Evolutionary conservation across 2,888 invertebrate species (phyloP), one percentile per base, ranked within the genome.

Genomic region (Onthophagus sagittarius): DNA sequence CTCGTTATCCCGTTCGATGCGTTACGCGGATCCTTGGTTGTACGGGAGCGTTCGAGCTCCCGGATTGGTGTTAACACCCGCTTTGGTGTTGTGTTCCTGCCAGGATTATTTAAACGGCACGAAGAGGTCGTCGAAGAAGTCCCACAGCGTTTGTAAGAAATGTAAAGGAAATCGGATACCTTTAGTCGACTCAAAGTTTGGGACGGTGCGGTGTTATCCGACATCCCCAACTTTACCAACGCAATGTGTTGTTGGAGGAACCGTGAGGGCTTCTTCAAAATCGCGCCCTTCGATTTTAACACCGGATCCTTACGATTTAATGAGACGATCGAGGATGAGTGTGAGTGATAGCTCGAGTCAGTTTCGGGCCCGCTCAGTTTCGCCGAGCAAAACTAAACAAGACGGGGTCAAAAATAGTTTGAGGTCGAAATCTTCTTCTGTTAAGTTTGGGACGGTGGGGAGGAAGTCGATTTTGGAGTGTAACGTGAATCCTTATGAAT

Each of bases 11-110:
- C 92, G 93, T 84, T 93, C 94, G 81, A 94, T 94, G 94, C 91
- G 92, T 84, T 93, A 93, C 86, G 93, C 93, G 62, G 93, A 95
- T 82, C 93, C 94, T 72, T 95, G 94, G 94, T 88, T 94, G 13
- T 94, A 95, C 82, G 93, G 94, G 79, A 93, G 93, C 62, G 91
- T 93, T 0, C 87, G 92, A 80, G 86, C 87, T 15, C 80, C 83
- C 77, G 78, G 82, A 7, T 77, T 84, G 14, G 78, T 84, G 5
- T 78, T 85, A 32, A 88, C 90, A 70, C 91, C 91, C 74, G 88
- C 90, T 78, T 90, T 94, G 77, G 91, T 93, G 79, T 89, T 94
- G 83, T 94, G 94, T 88, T 92, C 93, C 85, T 94, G 94, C 85
- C 89, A 92, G 77, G 94, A 94, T 86, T 94, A 94, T 84, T 87